Evolutionary conservation across 2,113 vertebrate species (phyloP), one percentile per base, ranked within the genome.

Genomic region (Alligator sinensis): DNA sequence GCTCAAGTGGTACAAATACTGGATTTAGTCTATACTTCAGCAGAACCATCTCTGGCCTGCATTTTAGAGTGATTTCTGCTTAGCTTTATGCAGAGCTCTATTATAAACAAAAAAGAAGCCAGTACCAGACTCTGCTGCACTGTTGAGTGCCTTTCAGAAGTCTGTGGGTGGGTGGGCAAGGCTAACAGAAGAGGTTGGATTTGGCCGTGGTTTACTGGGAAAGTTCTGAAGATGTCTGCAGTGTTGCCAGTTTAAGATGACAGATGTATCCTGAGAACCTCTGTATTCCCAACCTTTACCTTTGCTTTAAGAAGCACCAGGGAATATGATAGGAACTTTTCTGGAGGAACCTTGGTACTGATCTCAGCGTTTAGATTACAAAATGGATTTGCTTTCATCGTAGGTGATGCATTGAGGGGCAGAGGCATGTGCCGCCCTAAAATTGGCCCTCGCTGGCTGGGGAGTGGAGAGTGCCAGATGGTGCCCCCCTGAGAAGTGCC

Each of bases 291-390:
- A 96, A 2, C 54, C 83, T 81, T 72, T 82, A 54, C 57, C 38
- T 79, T 28, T 74, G 5, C 86, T 54, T 82, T 80, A 85, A 93
- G 28, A 92, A 91, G 77, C 68, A 95, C 55, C 75, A 88, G 34
- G 7, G 38, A 95, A 96, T 97, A 95, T 85, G 96, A 87, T 9
- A 94, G 9, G 96, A 97, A 96, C 70, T 87, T 64, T 92, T 96
- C 22, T 94, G 94, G 95, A 92, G 66, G 82, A 95, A 96, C 63
- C 66, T 47, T 86, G 79, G 84, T 95, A 88, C 22, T 28, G 62
- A 77, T 76, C 92, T 96, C 93, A 68, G 74, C 90, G 74, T 92
- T 93, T 93, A 89, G 83, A 58, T 89, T 95, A 89, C 79, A 96
- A 96, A 95, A 95, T 30, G 78, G 77, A 68, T 90, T 84, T 89